Percentiles rank a stretch among this genome's conserved stretches.
phyloP scores from a whole-genome alignment of 2,113 vertebrate genomes.

The Dromaius novaehollandiae region DNA sequence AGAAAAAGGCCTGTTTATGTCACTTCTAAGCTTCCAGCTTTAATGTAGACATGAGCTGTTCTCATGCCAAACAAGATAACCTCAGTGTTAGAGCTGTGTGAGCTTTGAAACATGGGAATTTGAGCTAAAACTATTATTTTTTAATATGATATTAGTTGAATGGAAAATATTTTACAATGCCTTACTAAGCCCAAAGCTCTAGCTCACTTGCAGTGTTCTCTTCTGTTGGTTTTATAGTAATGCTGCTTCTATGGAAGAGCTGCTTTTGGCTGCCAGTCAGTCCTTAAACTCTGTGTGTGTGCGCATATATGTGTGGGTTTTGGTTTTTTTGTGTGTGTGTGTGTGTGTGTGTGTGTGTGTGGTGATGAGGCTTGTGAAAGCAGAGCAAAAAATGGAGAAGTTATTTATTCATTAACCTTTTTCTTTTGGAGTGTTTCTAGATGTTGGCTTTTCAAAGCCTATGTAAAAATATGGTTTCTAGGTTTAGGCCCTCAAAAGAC shows the following conservation, averaged over 20 bases:
- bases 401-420: constrained; percentile 13
- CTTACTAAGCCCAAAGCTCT: constrained; percentile 33
- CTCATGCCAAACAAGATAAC: constrained; percentile 80
- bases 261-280: constrained; percentile 11
- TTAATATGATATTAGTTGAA: constrained; percentile 73
- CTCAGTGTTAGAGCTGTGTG: constrained; percentile 60
- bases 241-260: neutral
- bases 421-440: neutral
- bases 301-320: too few relatives aligned
- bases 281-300: neutral
- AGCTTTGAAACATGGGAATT: constrained; percentile 76
- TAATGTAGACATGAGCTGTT: constrained; percentile 80
- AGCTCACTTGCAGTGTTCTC: neutral
- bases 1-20: constrained; percentile 82
- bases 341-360: too few relatives aligned
- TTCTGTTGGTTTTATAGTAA: constrained; percentile 34
- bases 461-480: neutral
- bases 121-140: constrained; percentile 74
- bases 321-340: too few relatives aligned
- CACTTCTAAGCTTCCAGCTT: constrained; percentile 79
- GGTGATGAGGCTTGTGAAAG: neutral
- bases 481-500: neutral
- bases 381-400: neutral
- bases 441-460: constrained; percentile 22
- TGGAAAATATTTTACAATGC: constrained; percentile 68